Conservation (phyloP, 2,113 vertebrate species). For the Apaloderma vittatum region DNA sequence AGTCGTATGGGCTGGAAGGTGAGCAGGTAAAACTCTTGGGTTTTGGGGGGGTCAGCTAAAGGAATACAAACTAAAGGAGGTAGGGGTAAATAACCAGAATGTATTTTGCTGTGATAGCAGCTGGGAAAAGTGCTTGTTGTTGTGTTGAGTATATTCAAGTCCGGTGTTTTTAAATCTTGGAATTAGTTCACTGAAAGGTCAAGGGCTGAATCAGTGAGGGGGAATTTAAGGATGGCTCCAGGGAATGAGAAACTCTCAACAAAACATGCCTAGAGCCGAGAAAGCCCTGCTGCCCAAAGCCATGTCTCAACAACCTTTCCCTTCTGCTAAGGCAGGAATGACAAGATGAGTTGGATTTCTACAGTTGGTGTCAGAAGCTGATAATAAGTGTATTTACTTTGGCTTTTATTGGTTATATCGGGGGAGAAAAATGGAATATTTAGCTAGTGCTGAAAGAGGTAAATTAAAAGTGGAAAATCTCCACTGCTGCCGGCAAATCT, state of each 20-base stretch:
- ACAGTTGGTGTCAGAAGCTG: neutral
- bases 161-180: neutral
- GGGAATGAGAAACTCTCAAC: neutral
- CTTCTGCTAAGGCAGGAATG: neutral
- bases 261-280: neutral
- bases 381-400: neutral
- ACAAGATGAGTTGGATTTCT: neutral
- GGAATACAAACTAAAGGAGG: neutral
- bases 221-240: neutral
- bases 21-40: neutral
- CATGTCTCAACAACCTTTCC: neutral
- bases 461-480: conserved; percentile 23
- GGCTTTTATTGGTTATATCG: neutral
- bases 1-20: neutral
- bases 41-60: neutral
- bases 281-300: neutral
- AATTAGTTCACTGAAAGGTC: conserved; percentile 43
- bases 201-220: neutral
- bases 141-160: neutral
- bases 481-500: neutral
- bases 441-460: neutral
- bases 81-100: neutral
- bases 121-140: neutral
- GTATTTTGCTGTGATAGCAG: neutral
- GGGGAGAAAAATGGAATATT: conserved; percentile 4